Evolutionary conservation across 2,888 invertebrate genomes (phyloP), one percentile per base, ranked within the genome.

Genomic region (Phyllotreta cruciferae): DNA sequence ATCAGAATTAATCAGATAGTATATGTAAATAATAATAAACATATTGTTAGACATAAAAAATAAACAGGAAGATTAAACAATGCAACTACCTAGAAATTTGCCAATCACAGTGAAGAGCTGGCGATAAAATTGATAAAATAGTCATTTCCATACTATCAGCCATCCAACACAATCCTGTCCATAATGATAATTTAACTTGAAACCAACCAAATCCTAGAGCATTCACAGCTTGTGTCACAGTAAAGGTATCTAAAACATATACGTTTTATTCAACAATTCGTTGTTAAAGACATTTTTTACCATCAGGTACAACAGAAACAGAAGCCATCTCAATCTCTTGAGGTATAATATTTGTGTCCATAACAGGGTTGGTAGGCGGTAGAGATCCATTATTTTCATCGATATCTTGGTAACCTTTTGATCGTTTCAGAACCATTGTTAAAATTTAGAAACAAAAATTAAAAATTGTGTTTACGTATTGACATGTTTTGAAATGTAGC

Each of bases 121-220:
- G 96, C 10, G 95, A 94, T 41, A 98, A 82, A 67, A 98, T 95
- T 72, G 95, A 94, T 39, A 97, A 83, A 74, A 98, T 95, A 77
- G 96, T 97, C 94, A 97, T 97, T 83, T 97, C 97, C 96, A 97
- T 97, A 60, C 96, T 95, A 80, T 97, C 97, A 0, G 96, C 95
- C 96, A 96, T 97, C 96, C 94, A 93, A 78, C 93, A 93, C 0
- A 93, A 83, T 0, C 94, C 94, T 11, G 93, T 93, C 75, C 92
- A 91, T 11, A 93, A 82, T 0, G 93, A 93, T 49, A 94, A 79
- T 78, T 93, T 93, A 0, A 93, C 92, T 88, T 94, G 94, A 78
- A 94, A 94, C 87, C 91, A 92, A 38, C 94, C 94, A 81, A 94
- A 94, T 1, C 94, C 94, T 47, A 93, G 84, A 0, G 91, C 89